Base-by-base conservation (phyloP, 2,797 vertebrate species). In the Benthosema pterotum region DNA sequence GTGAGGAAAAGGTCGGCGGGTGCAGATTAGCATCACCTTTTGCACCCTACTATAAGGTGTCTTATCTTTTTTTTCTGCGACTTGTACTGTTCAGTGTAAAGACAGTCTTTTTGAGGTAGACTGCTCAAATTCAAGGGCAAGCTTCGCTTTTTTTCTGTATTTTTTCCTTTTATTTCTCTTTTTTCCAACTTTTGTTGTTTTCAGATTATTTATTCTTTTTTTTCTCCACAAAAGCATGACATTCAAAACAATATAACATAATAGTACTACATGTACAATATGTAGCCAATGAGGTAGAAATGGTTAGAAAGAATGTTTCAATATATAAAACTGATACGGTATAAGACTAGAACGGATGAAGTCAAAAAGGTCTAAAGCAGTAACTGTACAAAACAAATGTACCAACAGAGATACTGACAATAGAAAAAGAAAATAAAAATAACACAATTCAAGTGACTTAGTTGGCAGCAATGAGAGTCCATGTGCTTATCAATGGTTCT, bases 221-320 rank as follows among this genome's bases (percentile, higher is more conserved):
- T 52, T 93, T 94, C 92, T 93, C 91, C 94, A 92, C 86, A 96
- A 97, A 97, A 94, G 93, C 93, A 94, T 94, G 94, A 97, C 96
- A 98, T 97, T 97, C 95, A 98, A 96, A 96, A 97, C 94, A 93
- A 96, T 94, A 94, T 92, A 94, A 97, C 95, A 94, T 94, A 96
- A 94, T n/a, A n/a, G 95, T 96, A 97, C 95, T 97, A 98, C 95
- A 98, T 95, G 94, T 97, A 95, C 93, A 95, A 94, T 96, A 97
- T 97, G 96, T 96, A 96, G 95, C 94, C 96, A n/a, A 99, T 98
- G 97, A 98, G 97, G 97, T 99, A 99, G 97, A 97, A 97, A 98
- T 98, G 95, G 95, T 97, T 95, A 92, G 94, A 96, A 95, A 94
- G 92, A 94, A 96, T 90, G 89, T 86, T 80, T 88, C 90, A 94